These are phyloP conservation scores for Drosophila varians DNA, from an alignment of 1,140 invertebrate species.

Conservation along the genomic window DNA sequence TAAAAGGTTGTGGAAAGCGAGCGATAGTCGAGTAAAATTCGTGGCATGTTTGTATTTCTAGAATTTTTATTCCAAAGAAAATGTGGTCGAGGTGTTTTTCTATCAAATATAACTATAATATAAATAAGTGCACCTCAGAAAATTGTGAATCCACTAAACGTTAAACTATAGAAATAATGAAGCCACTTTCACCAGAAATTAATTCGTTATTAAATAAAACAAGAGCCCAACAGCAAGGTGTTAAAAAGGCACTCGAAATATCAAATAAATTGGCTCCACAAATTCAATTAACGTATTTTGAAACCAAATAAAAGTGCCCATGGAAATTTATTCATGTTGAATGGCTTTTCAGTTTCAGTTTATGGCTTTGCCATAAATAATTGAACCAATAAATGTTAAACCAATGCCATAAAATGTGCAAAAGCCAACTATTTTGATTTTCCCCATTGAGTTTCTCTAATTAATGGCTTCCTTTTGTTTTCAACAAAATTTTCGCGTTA, in stretches of 20 bases:
- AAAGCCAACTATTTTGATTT: not conserved
- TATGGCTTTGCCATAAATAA: constrained; percentile 9
- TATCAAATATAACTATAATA: too few species aligned
- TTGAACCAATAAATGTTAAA: constrained; percentile 8
- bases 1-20: constrained; percentile 21
- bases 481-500: not conserved
- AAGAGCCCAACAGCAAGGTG: not conserved
- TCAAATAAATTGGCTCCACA: not conserved
- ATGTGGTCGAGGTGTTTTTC: not conserved
- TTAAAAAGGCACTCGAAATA: not conserved
- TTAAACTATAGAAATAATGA: not conserved
- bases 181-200: not conserved
- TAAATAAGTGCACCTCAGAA: not conserved
- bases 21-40: constrained; percentile 4
- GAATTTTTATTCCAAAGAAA: not conserved
- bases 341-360: constrained; percentile 7
- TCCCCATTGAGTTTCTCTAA: constrained; percentile 1
- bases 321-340: not conserved
- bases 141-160: not conserved
- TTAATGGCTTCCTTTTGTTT: not conserved
- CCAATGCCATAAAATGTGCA: constrained; percentile 1
- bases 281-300: not conserved
- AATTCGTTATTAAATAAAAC: not conserved
- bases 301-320: not conserved
- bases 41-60: constrained; percentile 20